Evolutionary conservation across 2,113 vertebrate species (phyloP), one percentile per base, ranked within the genome.

Genomic region (Climacteris rufus): DNA sequence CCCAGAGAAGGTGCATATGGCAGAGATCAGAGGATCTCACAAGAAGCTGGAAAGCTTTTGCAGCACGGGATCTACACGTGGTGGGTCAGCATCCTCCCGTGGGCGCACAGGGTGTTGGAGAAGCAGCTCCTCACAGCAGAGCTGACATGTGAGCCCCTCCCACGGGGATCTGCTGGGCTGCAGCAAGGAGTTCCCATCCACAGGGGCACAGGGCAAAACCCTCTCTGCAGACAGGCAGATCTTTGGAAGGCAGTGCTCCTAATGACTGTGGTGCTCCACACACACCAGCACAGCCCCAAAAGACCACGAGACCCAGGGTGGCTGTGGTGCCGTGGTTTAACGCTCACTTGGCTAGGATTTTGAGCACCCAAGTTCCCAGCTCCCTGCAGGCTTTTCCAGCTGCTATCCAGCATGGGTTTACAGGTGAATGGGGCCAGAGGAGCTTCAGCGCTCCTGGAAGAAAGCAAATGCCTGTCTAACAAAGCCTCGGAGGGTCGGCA

Each of bases 391-490:
- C 35, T 70, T 21, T 21, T 63, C 72, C 0, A 0, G 60, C 52
- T 57, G 65, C 31, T 66, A 5, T 37, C 63, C 45, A 60, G 33
- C 3, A 0, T 1, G 2, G 27, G 13, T 59, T 70, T 75, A 42
- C 10, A 9, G 30, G 44, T 2, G 3, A 83, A 75, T 31, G 59
- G 37, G 37, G 20, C 37, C 49, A 27, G 49, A 20, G 54, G 24
- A 74, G 31, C 76, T 79, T 96, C 77, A 92, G n/a, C 15, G 94
- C 65, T 97, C 78, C 20, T 97, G 91, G 87, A 98, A 96, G 94
- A 97, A 97, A n/a, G 94, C 40, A 64, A 97, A 90, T 4, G 94
- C 65, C 27, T 97, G 97, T 68, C 89, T 96, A 72, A 97, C 39
- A 76, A 97, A 39, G 49, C 76, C 53, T 69, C 50, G 94, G 66